These are phyloP conservation scores for Rhagonycha fulva DNA, from an alignment of 2,888 invertebrate genomes.

Conservation along the genomic window DNA sequence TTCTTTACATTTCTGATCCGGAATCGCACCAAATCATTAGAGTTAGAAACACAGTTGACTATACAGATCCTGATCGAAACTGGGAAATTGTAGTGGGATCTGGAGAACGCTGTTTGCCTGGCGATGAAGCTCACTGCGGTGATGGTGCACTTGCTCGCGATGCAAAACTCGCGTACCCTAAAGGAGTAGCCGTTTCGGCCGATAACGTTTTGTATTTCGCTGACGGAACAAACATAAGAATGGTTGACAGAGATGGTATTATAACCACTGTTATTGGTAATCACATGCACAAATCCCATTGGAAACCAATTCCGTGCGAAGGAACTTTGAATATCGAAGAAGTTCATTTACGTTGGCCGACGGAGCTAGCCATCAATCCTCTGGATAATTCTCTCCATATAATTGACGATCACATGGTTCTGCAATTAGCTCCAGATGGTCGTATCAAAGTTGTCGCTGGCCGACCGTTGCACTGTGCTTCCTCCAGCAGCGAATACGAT, in stretches of 20 bases:
- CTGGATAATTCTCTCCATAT: slow-evolving; percentile 93
- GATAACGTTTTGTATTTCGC: slow-evolving; percentile 94
- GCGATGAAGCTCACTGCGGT: slow-evolving; percentile 94
- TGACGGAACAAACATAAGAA: slow-evolving; percentile 90
- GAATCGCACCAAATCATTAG: slow-evolving; percentile 93
- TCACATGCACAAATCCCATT: slow-evolving; percentile 90
- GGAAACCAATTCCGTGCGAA: slow-evolving; percentile 92
- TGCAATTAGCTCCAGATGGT: slow-evolving; percentile 89
- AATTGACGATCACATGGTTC: slow-evolving; percentile 94
- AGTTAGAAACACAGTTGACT: slow-evolving; percentile 82
- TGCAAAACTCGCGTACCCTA: slow-evolving; percentile 94
- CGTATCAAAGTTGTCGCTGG: slow-evolving; percentile 93
- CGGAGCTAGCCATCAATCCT: slow-evolving; percentile 91
- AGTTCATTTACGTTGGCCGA: slow-evolving; percentile 95
- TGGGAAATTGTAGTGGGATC: slow-evolving; percentile 96
- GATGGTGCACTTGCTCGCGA: slow-evolving; percentile 92
- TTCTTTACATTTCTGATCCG: slow-evolving; percentile 93
- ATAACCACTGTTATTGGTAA: slow-evolving; percentile 92
- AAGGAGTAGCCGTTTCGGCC: slow-evolving; percentile 92
- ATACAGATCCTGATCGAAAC: slow-evolving; percentile 85
- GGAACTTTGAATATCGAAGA: slow-evolving; percentile 90
- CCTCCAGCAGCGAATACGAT: slow-evolving; percentile 78
- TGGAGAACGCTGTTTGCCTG: slow-evolving; percentile 90
- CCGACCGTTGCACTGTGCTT: slow-evolving; percentile 89
- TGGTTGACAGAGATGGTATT: slow-evolving; percentile 90